phyloP scores from a whole-genome alignment of 2,113 vertebrate species.

The Ciconia boyciana region DNA sequence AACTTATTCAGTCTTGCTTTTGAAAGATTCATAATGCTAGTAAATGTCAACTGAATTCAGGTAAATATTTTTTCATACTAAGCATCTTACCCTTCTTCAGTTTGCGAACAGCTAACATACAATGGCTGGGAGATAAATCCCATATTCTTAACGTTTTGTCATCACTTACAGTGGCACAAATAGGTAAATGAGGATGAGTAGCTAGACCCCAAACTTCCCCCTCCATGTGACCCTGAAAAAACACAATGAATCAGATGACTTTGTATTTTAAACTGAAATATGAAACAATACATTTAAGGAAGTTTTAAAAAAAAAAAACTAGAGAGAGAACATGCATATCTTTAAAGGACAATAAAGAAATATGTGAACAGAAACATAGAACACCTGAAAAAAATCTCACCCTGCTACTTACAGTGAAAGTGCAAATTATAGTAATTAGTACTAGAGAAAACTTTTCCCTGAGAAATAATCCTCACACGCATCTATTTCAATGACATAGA shows the following conservation, averaged over 20 bases:
- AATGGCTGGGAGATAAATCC: constrained; percentile 99
- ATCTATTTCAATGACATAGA: neutral
- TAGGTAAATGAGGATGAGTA: constrained; percentile 95
- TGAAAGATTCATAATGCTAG: neutral
- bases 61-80: constrained; percentile 13
- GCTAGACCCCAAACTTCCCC: constrained; percentile 98
- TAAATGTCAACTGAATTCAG: neutral
- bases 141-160: constrained; percentile 98
- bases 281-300: neutral
- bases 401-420: neutral
- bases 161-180: constrained; percentile 98
- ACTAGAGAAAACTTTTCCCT: neutral
- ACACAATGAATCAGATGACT: neutral
- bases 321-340: neutral
- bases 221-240: constrained; percentile 95
- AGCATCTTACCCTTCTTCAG: constrained; percentile 90
- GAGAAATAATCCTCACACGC: neutral
- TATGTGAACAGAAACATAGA: neutral
- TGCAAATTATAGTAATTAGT: neutral
- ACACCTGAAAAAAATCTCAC: neutral
- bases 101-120: constrained; percentile 98
- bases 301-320: neutral
- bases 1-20: neutral
- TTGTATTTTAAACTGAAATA: neutral
- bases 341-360: neutral